phyloP scores from a whole-genome alignment of 2,113 vertebrate genomes.

The Muscicapa adusta region DNA sequence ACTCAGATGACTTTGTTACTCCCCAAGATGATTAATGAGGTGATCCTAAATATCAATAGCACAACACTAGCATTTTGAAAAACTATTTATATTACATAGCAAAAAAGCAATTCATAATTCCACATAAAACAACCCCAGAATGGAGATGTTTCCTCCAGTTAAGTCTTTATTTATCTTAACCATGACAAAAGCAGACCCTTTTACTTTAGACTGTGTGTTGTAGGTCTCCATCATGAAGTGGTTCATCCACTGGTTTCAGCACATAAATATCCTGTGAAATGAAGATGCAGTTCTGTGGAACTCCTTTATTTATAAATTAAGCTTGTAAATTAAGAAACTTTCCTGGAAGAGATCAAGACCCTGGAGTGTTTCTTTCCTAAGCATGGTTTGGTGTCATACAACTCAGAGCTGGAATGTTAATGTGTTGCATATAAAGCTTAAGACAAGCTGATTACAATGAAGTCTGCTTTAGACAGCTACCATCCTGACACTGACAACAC shows the following conservation, averaged over 20 bases:
- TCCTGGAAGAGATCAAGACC: not conserved
- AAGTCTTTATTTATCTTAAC: constrained; percentile 64
- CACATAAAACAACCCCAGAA: not conserved
- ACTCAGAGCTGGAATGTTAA: not conserved
- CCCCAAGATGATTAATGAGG: constrained; percentile 69
- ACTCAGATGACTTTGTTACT: constrained; percentile 65
- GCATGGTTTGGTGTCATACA: not conserved
- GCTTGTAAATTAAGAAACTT: not conserved
- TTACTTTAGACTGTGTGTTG: not conserved
- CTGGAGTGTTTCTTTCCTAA: constrained; percentile 35
- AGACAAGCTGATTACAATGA: not conserved
- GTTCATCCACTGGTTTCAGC: constrained; percentile 41
- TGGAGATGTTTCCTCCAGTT: constrained; percentile 53
- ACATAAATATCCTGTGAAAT: constrained; percentile 63
- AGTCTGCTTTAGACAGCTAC: not conserved
- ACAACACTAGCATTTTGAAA: constrained; percentile 56
- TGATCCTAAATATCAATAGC: constrained; percentile 67
- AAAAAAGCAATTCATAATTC: constrained; percentile 60
- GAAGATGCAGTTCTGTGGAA: constrained; percentile 25
- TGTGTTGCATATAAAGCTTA: not conserved
- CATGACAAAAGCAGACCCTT: constrained; percentile 49
- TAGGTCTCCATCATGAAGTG: constrained; percentile 21
- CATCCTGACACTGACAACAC: not conserved
- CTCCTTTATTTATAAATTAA: constrained; percentile 52
- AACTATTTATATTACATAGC: constrained; percentile 54